Conservation (phyloP, 2,113 vertebrate genomes). For the Scophthalmus maximus region DNA sequence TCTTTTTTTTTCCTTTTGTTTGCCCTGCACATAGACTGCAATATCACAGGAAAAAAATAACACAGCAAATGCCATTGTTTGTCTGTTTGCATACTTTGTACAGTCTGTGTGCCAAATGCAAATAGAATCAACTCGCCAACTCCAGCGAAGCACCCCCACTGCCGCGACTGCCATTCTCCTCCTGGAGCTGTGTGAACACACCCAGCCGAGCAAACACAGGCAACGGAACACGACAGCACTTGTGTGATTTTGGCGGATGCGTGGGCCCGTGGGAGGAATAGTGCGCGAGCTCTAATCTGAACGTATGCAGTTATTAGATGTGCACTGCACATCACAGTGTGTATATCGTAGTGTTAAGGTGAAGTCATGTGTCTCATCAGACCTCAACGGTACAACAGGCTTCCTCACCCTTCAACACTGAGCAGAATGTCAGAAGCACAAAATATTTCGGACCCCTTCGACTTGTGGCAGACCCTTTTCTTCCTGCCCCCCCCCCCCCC, state of each 20-base stretch:
- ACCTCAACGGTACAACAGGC: background rate
- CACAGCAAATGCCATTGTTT: slow-evolving; percentile 81
- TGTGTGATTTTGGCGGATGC: slow-evolving; percentile 48
- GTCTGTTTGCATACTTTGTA: slow-evolving; percentile 83
- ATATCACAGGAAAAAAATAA: slow-evolving; percentile 79
- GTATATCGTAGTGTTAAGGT: slow-evolving; percentile 17
- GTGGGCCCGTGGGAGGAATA: slow-evolving; percentile 31
- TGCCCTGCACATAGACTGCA: slow-evolving; percentile 73
- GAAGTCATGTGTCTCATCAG: slow-evolving; percentile 27
- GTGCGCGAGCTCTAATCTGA: slow-evolving; percentile 10
- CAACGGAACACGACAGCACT: slow-evolving; percentile 65
- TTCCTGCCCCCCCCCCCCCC: no score
- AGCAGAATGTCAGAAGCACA: background rate
- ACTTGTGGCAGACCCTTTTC: background rate
- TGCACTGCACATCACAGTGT: background rate
- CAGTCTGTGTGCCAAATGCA: slow-evolving; percentile 84
- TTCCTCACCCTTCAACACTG: background rate
- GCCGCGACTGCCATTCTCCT: slow-evolving; percentile 49
- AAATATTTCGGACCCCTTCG: background rate
- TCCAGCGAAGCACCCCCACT: slow-evolving; percentile 34
- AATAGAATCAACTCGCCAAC: slow-evolving; percentile 78
- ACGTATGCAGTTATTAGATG: slow-evolving; percentile 9
- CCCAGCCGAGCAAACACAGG: slow-evolving; percentile 71
- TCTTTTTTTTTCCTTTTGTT: slow-evolving; percentile 72
- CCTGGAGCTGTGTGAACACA: slow-evolving; percentile 67